A percentile compares a stretch with the other conserved stretches of the same genome.
phyloP scores from a whole-genome alignment of 2,888 invertebrate genomes.

The Xestia sexstrigata region DNA sequence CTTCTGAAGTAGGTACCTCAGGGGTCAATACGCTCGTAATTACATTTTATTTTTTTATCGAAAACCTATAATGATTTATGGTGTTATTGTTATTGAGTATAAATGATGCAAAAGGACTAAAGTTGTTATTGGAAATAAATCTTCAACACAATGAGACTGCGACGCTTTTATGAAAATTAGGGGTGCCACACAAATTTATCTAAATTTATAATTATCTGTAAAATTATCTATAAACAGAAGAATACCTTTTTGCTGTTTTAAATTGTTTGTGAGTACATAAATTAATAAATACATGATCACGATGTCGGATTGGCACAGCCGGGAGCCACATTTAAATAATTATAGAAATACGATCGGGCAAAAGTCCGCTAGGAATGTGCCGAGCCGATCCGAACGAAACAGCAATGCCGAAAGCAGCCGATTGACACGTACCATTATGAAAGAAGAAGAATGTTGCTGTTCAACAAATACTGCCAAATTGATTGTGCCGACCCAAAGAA shows the following conservation, averaged over 20 bases:
- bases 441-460: background rate
- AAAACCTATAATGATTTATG: conserved; percentile 40
- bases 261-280: background rate
- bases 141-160: conserved; percentile 17
- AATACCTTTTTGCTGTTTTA: background rate
- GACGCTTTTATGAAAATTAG: conserved; percentile 23
- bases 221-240: no score
- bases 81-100: conserved; percentile 30
- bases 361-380: background rate
- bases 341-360: background rate
- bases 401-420: background rate
- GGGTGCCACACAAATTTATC: background rate
- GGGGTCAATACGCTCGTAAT: conserved; percentile 28
- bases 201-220: no score
- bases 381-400: background rate
- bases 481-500: background rate
- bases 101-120: conserved; percentile 24
- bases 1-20: conserved; percentile 27
- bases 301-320: background rate
- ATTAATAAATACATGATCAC: background rate
- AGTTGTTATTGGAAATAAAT: conserved; percentile 54
- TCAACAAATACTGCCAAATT: background rate
- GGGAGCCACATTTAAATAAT: background rate
- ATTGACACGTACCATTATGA: background rate
- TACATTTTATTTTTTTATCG: conserved; percentile 40